phyloP scores from a whole-genome alignment of 2,113 vertebrate genomes.

The Salvator merianae region DNA sequence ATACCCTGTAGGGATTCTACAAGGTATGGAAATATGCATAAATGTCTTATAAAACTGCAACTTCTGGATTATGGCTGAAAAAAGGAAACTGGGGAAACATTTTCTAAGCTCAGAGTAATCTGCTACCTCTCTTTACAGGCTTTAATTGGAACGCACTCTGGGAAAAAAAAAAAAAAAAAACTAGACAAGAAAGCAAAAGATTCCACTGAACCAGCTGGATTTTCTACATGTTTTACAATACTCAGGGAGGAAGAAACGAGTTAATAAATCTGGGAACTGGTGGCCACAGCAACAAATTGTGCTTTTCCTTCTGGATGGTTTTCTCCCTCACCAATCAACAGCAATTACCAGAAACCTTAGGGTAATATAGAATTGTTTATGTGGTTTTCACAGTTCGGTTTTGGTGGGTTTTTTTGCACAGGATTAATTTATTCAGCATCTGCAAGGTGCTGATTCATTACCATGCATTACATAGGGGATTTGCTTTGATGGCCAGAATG shows the following conservation, averaged over 20 bases:
- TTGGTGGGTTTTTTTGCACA: conserved; percentile 48
- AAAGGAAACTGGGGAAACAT: neutral
- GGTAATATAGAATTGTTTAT: conserved; percentile 53
- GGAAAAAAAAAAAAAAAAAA: conserved; percentile 16
- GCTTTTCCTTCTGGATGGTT: conserved; percentile 55
- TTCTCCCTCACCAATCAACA: conserved; percentile 36
- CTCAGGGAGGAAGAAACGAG: conserved; percentile 38
- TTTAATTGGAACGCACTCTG: neutral
- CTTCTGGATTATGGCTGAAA: neutral
- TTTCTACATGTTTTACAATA: conserved; percentile 56
- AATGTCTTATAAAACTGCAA: neutral
- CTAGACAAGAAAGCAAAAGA: neutral
- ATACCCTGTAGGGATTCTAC: neutral
- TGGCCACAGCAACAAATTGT: conserved; percentile 72
- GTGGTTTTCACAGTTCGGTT: conserved; percentile 36
- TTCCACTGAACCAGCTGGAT: conserved; percentile 26
- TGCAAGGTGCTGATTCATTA: conserved; percentile 62
- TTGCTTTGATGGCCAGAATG: neutral
- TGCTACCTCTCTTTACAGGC: neutral
- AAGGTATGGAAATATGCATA: neutral
- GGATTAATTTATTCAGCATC: conserved; percentile 51
- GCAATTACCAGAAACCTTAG: conserved; percentile 61
- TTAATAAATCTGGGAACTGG: conserved; percentile 63
- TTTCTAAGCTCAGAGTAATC: neutral
- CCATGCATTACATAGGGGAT: conserved; percentile 26